Percentiles rank a stretch among this genome's conserved stretches.
Conservation (phyloP, 2,888 invertebrate genomes). For the Microctonus hyperodae region DNA sequence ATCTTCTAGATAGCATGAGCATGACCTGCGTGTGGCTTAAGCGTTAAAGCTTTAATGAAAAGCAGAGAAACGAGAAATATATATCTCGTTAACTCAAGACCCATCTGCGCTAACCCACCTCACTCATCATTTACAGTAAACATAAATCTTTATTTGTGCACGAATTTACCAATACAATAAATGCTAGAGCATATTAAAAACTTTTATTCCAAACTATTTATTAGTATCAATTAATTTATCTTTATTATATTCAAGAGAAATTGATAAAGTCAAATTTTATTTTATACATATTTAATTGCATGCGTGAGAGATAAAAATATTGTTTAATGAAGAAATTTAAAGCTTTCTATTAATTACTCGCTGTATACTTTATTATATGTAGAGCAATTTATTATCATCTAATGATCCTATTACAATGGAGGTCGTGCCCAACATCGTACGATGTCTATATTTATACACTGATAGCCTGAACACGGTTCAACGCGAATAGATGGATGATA, state of each 20-base stretch:
- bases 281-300: not conserved
- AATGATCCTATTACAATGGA: conserved; percentile 4
- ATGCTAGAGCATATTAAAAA: too few species aligned
- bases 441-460: conserved; percentile 22
- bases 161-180: not conserved
- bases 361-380: not conserved
- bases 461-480: conserved; percentile 31
- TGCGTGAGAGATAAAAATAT: not conserved
- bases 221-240: not conserved
- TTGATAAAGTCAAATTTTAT: too few species aligned
- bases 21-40: not conserved
- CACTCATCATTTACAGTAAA: not conserved
- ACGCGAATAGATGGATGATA: conserved; percentile 34
- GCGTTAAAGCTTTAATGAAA: conserved; percentile 5
- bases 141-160: not conserved
- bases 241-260: too few species aligned
- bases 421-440: not conserved
- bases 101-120: conserved; percentile 5
- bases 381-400: not conserved
- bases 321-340: not conserved
- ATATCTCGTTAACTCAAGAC: conserved; percentile 19
- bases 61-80: not conserved
- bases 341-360: not conserved
- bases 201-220: too few species aligned
- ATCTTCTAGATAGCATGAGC: conserved; percentile 1